Base-by-base conservation (phyloP, 2,888 invertebrate genomes). In the Pyrrhosoma nymphula region DNA sequence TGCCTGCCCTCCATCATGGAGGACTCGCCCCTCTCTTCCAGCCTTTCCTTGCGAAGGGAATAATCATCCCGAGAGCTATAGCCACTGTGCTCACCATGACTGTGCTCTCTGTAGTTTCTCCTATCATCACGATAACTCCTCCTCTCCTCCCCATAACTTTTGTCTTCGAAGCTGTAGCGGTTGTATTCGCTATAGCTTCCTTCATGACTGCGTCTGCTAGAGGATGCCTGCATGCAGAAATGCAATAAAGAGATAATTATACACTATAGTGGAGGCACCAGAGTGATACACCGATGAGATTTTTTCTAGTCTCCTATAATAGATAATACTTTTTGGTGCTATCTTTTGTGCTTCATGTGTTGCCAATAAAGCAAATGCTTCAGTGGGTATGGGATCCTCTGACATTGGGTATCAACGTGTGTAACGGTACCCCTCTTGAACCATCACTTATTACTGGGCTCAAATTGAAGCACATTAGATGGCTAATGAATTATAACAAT, bases 191-290 rank as follows among this genome's bases (percentile, higher is more conserved):
- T 95, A 95, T 96, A 96, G 95, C 95, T 95, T 88, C 96, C 96
- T 95, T 96, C 96, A 95, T 96, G 96, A 95, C 96, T 96, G 95
- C 96, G 96, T 56, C 96, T 95, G 95, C 95, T 95, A 95, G 96
- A 96, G 82, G 96, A 96, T n/a, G 95, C 95, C 96, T 96, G 96
- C 95, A 89, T 95, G 95, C 93, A 89, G 95, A 95, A 95, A 95
- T 95, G 89, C 88, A 95, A 95, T 95, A 95, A 90, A 95, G 75
- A 95, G 75, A 95, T 93, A 93, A 93, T 93, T 93, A 93, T 93
- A 93, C 93, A 93, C 93, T 93, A 93, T 69, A 93, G 75, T 35
- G 82, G 82, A 93, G 26, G 93, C 93, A 93, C 93, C 93, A 93
- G 75, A 69, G 93, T 69, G 69, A 93, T 47, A 93, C 93, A 93